These are phyloP conservation scores for Cacatua alba DNA, from an alignment of 2,113 vertebrate genomes.

Conservation along the genomic window DNA sequence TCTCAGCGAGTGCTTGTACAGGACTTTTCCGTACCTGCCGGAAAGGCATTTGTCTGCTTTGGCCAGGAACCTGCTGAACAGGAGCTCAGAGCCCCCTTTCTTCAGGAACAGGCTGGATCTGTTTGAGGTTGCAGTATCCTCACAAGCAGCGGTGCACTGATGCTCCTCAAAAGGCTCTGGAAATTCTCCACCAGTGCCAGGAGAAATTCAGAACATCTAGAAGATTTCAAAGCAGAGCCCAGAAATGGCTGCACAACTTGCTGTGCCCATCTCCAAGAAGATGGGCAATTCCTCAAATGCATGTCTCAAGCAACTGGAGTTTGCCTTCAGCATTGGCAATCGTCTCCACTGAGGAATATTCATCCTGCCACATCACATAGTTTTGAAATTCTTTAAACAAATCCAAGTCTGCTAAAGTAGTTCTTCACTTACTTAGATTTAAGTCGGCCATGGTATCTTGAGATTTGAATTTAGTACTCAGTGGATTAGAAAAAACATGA, in stretches of 20 bases:
- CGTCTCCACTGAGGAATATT: rapidly evolving
- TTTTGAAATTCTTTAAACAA: neutral
- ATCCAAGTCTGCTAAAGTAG: neutral
- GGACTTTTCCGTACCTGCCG: neutral
- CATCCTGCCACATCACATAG: neutral
- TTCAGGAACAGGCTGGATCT: neutral
- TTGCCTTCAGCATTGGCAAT: neutral
- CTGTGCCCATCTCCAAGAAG: neutral
- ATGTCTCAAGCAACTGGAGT: neutral
- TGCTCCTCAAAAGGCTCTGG: neutral
- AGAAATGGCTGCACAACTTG: neutral
- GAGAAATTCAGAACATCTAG: neutral
- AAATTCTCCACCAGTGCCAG: neutral
- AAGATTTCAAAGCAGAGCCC: neutral
- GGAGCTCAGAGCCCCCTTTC: neutral
- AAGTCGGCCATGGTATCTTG: neutral
- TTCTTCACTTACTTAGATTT: neutral
- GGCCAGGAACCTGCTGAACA: neutral
- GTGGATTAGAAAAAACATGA: neutral
- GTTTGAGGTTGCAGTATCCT: rapidly evolving
- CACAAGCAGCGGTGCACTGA: neutral
- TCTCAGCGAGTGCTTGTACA: neutral
- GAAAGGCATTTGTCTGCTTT: rapidly evolving
- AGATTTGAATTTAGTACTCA: neutral
- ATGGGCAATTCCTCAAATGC: neutral